These are phyloP conservation scores for Schizopygopsis pylzovi DNA, from an alignment of 2,797 vertebrate species.

Conservation along the genomic window DNA sequence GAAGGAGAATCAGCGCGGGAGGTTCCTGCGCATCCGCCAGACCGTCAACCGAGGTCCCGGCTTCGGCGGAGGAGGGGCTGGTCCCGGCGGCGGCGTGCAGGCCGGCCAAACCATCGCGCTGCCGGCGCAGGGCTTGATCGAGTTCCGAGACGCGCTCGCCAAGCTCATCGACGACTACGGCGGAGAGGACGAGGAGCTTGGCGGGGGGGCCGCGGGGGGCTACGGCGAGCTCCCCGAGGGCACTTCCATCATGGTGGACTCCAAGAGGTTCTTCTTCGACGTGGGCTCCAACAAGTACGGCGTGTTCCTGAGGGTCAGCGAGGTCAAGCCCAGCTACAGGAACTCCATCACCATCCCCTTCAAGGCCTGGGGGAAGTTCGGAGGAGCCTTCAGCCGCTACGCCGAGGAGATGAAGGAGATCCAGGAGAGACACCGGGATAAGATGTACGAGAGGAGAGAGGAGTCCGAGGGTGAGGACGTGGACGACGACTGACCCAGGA, in stretches of 20 bases:
- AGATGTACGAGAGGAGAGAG: slow-evolving; percentile 90
- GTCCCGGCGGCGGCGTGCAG: slow-evolving; percentile 83
- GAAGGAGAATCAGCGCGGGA: slow-evolving; percentile 92
- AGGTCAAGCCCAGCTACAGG: slow-evolving; percentile 97
- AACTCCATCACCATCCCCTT: slow-evolving; percentile 97
- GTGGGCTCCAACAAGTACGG: slow-evolving; percentile 99
- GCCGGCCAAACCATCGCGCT: slow-evolving; percentile 94
- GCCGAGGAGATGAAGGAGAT: slow-evolving; percentile 98
- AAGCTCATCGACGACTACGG: slow-evolving; percentile 95
- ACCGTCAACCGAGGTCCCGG: slow-evolving; percentile 91
- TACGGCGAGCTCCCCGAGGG: slow-evolving; percentile 93
- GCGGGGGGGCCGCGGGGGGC: slow-evolving; percentile 81
- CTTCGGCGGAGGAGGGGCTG: slow-evolving; percentile 77
- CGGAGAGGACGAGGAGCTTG: slow-evolving; percentile 91
- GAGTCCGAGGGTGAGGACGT: slow-evolving; percentile 94
- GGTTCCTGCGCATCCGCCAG: slow-evolving; percentile 91
- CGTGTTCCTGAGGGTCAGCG: slow-evolving; percentile 95
- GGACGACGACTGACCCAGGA: slow-evolving; percentile 89
- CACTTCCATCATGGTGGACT: slow-evolving; percentile 96
- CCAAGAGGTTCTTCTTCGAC: slow-evolving; percentile 96
- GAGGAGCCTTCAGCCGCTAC: slow-evolving; percentile 91
- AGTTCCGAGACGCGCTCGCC: slow-evolving; percentile 91
- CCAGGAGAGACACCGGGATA: slow-evolving; percentile 92
- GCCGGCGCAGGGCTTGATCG: slow-evolving; percentile 92
- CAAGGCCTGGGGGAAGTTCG: slow-evolving; percentile 96